phyloP scores from a whole-genome alignment of 2,113 vertebrate species.

The Anhinga anhinga region DNA sequence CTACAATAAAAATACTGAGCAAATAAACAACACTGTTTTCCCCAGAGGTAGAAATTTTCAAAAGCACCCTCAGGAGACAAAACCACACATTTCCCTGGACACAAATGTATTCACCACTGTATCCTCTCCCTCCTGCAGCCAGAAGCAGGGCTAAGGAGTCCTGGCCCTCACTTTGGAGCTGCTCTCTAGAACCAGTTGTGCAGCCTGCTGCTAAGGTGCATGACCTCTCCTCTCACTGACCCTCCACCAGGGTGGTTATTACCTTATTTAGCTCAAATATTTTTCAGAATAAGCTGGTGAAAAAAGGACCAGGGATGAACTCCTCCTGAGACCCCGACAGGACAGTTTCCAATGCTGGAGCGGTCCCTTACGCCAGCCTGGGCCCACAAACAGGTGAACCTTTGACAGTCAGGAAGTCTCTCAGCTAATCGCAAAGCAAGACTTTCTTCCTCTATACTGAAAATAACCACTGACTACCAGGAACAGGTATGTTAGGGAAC shows the following conservation, averaged over 20 bases:
- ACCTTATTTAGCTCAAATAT: background rate
- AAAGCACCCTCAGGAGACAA: background rate
- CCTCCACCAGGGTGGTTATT: background rate
- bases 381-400: background rate
- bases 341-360: background rate
- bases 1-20: background rate
- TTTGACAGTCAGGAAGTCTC: background rate
- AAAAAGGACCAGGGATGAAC: background rate
- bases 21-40: background rate
- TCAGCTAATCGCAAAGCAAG: background rate
- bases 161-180: background rate
- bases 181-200: background rate
- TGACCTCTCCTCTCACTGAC: background rate
- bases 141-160: background rate
- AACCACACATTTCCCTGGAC: background rate
- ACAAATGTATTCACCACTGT: background rate
- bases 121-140: background rate
- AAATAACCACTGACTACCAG: conserved; percentile 2
- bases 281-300: background rate
- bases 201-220: background rate
- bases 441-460: background rate
- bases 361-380: accelerated
- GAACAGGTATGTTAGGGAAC: background rate
- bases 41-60: background rate
- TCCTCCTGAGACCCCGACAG: background rate